These are phyloP conservation scores for Rotaria magnacalcarata DNA, from an alignment of 2,888 invertebrate genomes.

Conservation along the genomic window DNA sequence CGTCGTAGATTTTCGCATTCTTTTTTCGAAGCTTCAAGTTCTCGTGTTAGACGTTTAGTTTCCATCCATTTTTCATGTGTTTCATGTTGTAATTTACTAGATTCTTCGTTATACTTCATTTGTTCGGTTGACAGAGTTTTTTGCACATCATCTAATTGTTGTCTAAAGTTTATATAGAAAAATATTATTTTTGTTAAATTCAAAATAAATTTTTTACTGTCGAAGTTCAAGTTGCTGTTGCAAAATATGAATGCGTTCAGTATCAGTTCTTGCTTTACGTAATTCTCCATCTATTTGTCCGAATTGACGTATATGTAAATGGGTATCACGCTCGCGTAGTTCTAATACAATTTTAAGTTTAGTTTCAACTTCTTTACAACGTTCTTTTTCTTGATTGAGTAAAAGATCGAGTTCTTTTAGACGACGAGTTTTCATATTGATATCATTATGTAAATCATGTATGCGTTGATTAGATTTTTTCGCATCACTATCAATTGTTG, in stretches of 20 bases:
- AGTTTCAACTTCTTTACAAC: conserved; percentile 14
- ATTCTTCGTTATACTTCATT: conserved; percentile 32
- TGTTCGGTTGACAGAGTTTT: not conserved
- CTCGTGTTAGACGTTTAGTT: not conserved
- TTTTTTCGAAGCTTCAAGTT: not conserved
- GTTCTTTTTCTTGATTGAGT: not conserved
- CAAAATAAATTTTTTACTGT: not conserved
- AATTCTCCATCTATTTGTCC: conserved; percentile 21
- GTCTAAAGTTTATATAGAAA: not conserved
- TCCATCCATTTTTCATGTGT: conserved; percentile 23
- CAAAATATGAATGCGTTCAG: not conserved
- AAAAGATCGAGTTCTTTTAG: conserved; percentile 24
- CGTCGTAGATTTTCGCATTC: conserved; percentile 15
- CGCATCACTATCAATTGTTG: not conserved
- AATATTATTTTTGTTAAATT: not conserved
- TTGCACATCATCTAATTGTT: conserved; percentile 20
- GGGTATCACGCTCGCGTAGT: conserved; percentile 23
- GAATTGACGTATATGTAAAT: conserved; percentile 28
- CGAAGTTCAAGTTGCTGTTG: conserved; percentile 15
- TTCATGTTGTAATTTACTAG: not conserved
- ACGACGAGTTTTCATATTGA: not conserved
- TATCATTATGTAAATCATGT: not conserved
- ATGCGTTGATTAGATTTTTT: conserved; percentile 10
- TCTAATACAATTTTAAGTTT: conserved; percentile 29
- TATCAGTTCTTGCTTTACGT: conserved; percentile 19